Conservation (phyloP, 1,140 invertebrate genomes). For the Bombus confusus region DNA sequence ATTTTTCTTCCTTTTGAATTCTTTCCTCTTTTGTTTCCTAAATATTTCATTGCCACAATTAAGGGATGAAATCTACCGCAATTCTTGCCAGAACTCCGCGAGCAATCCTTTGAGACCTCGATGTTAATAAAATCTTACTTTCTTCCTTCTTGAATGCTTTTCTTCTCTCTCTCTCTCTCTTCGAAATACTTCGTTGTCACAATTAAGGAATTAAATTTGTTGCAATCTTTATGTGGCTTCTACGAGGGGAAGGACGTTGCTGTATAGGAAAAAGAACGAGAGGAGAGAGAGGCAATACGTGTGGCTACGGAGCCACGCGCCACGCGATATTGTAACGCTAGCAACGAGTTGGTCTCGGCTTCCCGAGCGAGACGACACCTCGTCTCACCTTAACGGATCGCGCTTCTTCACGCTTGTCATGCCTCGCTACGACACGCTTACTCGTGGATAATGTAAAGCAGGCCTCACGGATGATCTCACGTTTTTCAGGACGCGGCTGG, state of each 20-base stretch:
- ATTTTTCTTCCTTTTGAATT: not conserved
- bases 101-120: too few species aligned
- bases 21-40: not conserved
- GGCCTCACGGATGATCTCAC: slow-evolving; percentile 34
- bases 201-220: not conserved
- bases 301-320: slow-evolving; percentile 49
- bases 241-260: too few species aligned
- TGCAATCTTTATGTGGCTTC: not conserved
- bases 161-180: too few species aligned
- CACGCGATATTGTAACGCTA: slow-evolving; percentile 49
- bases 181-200: not conserved
- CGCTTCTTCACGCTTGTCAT: slow-evolving; percentile 66
- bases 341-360: slow-evolving; percentile 30
- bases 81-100: not conserved
- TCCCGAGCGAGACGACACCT: slow-evolving; percentile 54
- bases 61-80: not conserved
- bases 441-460: slow-evolving; percentile 59
- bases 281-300: slow-evolving; percentile 9
- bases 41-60: not conserved
- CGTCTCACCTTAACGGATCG: slow-evolving; percentile 68
- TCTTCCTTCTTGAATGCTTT: too few species aligned
- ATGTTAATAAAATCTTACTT: too few species aligned
- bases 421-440: slow-evolving; percentile 50
- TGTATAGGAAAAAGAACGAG: not conserved
- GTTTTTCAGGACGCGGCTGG: slow-evolving; percentile 45